Percentiles rank a stretch among this genome's conserved stretches.
Evolutionary conservation across 2,888 invertebrate genomes (phyloP).

Genomic region (Myathropa florea): DNA sequence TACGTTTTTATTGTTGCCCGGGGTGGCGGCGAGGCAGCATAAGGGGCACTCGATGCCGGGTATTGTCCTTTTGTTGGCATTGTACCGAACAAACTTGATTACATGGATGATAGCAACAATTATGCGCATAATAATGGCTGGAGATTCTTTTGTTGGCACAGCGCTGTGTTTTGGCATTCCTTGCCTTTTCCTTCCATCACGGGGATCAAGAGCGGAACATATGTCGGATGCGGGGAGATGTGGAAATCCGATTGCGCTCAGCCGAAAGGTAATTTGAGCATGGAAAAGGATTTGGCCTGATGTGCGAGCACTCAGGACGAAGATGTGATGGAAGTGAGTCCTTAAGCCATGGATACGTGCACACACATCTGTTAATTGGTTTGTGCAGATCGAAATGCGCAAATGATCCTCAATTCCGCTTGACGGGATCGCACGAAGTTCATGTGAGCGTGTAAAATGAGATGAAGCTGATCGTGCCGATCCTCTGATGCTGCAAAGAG

Average conservation of each 20-base stretch:
- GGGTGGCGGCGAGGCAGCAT: constrained; percentile 35
- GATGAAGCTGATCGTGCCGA: constrained; percentile 44
- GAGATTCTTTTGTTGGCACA: constrained; percentile 69
- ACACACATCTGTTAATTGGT: constrained; percentile 68
- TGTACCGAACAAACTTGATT: constrained; percentile 72
- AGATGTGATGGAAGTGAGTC: constrained; percentile 1
- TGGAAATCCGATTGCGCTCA: constrained; percentile 39
- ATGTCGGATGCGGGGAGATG: constrained; percentile 62
- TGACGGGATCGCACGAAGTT: constrained; percentile 15
- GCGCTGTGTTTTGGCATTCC: constrained; percentile 62
- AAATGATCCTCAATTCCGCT: constrained; percentile 40
- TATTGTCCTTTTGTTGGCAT: constrained; percentile 67
- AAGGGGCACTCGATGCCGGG: constrained; percentile 14
- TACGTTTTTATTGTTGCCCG: constrained; percentile 48
- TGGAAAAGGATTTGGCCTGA: constrained; percentile 50
- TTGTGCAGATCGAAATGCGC: constrained; percentile 20
- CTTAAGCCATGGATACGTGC: not conserved
- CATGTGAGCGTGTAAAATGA: constrained; percentile 62
- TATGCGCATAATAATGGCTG: constrained; percentile 72
- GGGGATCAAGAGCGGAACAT: constrained; percentile 47
- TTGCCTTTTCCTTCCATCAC: constrained; percentile 12
- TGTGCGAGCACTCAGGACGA: not conserved
- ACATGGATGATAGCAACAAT: constrained; percentile 73
- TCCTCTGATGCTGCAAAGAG: not conserved
- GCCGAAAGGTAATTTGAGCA: constrained; percentile 4